phyloP scores from a whole-genome alignment of 2,113 vertebrate genomes.

The Erythrocercus mccallii region DNA sequence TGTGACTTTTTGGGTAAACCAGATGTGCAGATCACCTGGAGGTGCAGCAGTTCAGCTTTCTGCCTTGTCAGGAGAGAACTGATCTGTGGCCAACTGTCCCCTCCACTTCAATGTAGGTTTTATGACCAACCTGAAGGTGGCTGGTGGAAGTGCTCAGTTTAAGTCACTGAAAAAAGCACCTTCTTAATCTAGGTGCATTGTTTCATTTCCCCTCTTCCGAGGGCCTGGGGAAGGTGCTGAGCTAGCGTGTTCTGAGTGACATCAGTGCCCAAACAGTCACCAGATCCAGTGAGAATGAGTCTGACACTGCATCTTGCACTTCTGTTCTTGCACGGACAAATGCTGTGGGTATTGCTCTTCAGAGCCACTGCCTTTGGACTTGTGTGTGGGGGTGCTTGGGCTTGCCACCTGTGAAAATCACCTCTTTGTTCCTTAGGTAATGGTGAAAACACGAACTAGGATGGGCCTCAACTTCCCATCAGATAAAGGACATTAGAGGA shows the following conservation, averaged over 20 bases:
- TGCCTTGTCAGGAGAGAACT: neutral
- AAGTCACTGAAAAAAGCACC: neutral
- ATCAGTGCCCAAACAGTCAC: neutral
- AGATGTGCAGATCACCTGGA: neutral
- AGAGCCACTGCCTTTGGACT: neutral
- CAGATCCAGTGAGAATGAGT: neutral
- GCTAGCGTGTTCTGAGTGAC: neutral
- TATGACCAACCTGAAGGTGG: neutral
- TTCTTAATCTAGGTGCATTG: neutral
- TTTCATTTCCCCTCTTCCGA: slow-evolving; percentile 19
- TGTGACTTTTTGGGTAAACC: neutral
- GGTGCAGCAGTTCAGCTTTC: neutral
- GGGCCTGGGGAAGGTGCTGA: neutral
- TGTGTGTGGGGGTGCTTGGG: accelerated
- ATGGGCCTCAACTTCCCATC: neutral
- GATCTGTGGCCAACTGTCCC: neutral
- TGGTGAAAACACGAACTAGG: neutral
- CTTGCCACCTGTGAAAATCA: neutral
- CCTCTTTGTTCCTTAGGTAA: neutral
- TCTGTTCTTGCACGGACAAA: neutral
- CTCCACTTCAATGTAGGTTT: neutral
- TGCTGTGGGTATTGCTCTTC: neutral
- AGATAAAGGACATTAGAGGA: neutral
- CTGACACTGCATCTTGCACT: neutral
- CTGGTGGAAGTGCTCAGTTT: neutral